phyloP scores from a whole-genome alignment of 2,113 vertebrate genomes.

The Microcebus ravelobensis region DNA sequence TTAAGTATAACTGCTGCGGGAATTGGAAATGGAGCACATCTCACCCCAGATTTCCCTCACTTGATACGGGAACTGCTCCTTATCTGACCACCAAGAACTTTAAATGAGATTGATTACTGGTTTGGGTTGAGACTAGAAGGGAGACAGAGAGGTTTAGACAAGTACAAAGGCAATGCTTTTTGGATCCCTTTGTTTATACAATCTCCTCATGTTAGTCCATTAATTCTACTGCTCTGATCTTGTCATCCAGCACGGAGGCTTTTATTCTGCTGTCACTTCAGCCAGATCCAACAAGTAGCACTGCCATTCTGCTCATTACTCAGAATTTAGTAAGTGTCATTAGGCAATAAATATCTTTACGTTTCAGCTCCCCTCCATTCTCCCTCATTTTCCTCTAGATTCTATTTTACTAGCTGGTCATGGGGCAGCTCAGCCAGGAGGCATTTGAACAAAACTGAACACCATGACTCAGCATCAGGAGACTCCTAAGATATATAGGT shows the following conservation, averaged over 20 bases:
- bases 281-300: conserved; percentile 5
- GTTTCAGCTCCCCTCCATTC: neutral
- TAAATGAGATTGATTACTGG: neutral
- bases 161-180: neutral
- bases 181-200: neutral
- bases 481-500: neutral
- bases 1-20: neutral
- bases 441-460: neutral
- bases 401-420: neutral
- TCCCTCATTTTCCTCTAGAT: neutral
- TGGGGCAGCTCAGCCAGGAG: neutral
- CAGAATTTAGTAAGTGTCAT: neutral
- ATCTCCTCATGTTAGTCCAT: neutral
- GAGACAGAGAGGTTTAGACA: neutral
- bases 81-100: neutral
- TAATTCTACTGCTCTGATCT: neutral
- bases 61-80: neutral
- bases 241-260: neutral
- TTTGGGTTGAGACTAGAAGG: neutral
- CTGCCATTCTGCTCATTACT: neutral
- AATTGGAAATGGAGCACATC: neutral
- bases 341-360: neutral
- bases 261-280: neutral
- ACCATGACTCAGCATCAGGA: conserved; percentile 47
- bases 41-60: neutral